These are phyloP conservation scores for Glaucopsyche alexis DNA, from an alignment of 2,888 invertebrate genomes.

Conservation along the genomic window DNA sequence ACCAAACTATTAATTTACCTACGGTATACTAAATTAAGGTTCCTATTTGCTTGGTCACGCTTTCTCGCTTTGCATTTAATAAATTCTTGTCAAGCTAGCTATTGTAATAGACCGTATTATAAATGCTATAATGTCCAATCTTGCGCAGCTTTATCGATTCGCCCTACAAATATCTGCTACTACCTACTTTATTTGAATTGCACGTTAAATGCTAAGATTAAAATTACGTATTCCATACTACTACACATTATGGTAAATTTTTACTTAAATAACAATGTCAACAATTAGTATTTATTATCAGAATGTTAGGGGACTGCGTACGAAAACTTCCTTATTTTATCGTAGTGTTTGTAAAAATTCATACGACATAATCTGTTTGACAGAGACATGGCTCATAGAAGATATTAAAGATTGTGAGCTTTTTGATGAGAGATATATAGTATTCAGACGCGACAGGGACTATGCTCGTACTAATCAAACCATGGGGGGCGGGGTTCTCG, in stretches of 20 bases:
- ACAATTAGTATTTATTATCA: conserved; percentile 23
- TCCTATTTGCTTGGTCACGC: too few species aligned
- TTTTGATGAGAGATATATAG: neutral
- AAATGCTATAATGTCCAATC: too few species aligned
- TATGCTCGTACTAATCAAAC: neutral
- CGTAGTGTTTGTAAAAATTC: neutral
- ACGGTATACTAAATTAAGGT: too few species aligned
- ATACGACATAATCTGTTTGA: conserved; percentile 10
- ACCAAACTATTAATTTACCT: too few species aligned
- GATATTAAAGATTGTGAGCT: conserved; percentile 1
- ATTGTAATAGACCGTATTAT: too few species aligned
- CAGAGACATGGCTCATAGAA: conserved; percentile 10
- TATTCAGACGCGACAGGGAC: conserved; percentile 10
- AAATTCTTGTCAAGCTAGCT: too few species aligned
- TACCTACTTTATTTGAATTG: neutral
- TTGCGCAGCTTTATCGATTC: too few species aligned
- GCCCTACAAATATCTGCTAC: too few species aligned
- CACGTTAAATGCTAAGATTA: neutral
- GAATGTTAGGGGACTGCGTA: conserved; percentile 16
- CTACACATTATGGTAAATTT: neutral
- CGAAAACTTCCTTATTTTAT: conserved; percentile 16
- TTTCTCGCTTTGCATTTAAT: too few species aligned
- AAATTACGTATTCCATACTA: neutral
- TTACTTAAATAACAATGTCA: neutral
- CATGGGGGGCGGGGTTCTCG: neutral